Evolutionary conservation across 2,797 vertebrate genomes (phyloP), one percentile per base, ranked within the genome.

Genomic region (Adelosebastes latens): DNA sequence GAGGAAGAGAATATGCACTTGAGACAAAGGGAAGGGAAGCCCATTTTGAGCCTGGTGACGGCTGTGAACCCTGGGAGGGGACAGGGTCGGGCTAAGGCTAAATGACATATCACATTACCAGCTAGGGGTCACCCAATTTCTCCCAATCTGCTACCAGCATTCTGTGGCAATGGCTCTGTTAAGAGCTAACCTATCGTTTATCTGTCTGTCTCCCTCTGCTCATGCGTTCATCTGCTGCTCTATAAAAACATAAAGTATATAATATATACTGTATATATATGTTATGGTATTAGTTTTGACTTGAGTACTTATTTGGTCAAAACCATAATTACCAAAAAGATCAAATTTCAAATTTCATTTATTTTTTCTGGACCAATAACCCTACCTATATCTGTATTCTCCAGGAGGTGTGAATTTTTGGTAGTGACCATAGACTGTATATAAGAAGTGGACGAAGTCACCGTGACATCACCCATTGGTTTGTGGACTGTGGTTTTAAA

Each of bases 1-100:
- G 92, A 87, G 90, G 91, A 87, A 87, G 81, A 94, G 95, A 95
- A 96, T 95, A 94, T 95, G 92, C 94, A 94, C 95, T 96, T 95
- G 94, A 96, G 93, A 95, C 93, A 91, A 94, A 93, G 93, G 91
- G 82, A 94, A 90, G 90, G 92, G 92, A 95, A 95, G 89, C 90
- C 89, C 87, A 94, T 94, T 93, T 92, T 90, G 78, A 92, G 84
- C 79, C 59, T 63, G 74, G 90, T 87, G 88, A 92, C 80, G 61
- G 83, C 55, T 79, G 82, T 87, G 87, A 88, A 89, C 88, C 88
- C 77, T 77, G 72, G 72, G 63, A 90, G 88, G 89, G 88, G 84
- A 90, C 77, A 36, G 86, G 93, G 93, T 95, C 92, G 61, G 75
- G 86, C 85, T 87, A 86, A 90, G 91, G 92, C 93, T 94, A 95